Base-by-base conservation (phyloP, 2,797 vertebrate species). In the Acipenser transmontanus region DNA sequence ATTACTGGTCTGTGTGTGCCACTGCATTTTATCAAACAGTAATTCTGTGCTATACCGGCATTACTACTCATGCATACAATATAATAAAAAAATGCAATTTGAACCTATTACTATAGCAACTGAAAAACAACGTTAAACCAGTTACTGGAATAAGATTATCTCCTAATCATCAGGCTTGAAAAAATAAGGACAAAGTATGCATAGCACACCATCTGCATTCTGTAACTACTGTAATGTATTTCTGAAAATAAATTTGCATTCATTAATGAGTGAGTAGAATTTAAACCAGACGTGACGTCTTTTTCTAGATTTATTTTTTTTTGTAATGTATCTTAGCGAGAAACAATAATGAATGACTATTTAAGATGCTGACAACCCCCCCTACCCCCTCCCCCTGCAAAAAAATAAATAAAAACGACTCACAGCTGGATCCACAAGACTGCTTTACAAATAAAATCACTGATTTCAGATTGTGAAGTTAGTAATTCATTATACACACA, bases 281-380 rank as follows among this genome's bases (percentile, higher is more conserved):
- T 59, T 50, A 63, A 63, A 48, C 63, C 50, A 49, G 60, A 34
- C 52, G 56, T 50, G 56, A 70, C 64, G 54, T 49, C 51, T 67
- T 67, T 66, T 62, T 62, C 47, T 20, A 48, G 62, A 48, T 59
- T 9, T 66, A 14, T 50, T 10, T n/a, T 20, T 57, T 48, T 34
- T 34, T 34, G 34, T 34, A 34, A 34, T 34, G 4, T 34, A 59
- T n/a, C 54, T 48, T 34, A 0, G 34, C 34, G 4, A 34, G 34
- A 3, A 34, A 34, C 34, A 34, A 34, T 34, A 34, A 34, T 34
- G 3, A 34, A 34, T 34, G 34, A 34, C 34, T 34, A 34, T 34
- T 34, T 34, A 34, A 34, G 34, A 34, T 34, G 34, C 34, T 34
- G 34, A 34, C 34, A 34, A 34, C 12, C 54, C 12, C 54, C 6